Evolutionary conservation across 2,888 invertebrate species (phyloP).

Genomic region (Cloeon dipterum): DNA sequence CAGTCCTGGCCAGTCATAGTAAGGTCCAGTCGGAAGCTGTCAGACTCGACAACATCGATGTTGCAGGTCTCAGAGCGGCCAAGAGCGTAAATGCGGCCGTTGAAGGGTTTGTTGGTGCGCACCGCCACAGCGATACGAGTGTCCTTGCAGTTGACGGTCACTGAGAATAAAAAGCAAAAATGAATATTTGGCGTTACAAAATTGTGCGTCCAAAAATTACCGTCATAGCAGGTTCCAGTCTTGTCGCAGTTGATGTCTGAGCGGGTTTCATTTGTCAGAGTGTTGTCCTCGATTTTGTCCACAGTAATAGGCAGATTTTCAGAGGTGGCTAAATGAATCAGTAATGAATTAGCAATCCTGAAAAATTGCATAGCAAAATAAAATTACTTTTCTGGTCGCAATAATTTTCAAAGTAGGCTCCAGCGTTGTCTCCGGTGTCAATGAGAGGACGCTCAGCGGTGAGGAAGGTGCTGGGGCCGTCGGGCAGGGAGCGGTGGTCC

Average conservation of each 20-base stretch:
- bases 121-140: slow-evolving; percentile 84
- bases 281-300: slow-evolving; percentile 53
- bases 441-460: slow-evolving; percentile 76
- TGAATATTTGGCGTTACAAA: background rate
- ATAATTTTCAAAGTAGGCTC: slow-evolving; percentile 72
- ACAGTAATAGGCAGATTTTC: slow-evolving; percentile 48
- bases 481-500: slow-evolving; percentile 77
- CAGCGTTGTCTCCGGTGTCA: slow-evolving; percentile 75
- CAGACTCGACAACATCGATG: slow-evolving; percentile 79
- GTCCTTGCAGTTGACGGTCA: slow-evolving; percentile 84
- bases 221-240: slow-evolving; percentile 86
- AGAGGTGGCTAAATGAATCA: slow-evolving; percentile 8
- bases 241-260: slow-evolving; percentile 78
- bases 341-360: no score
- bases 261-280: slow-evolving; percentile 46
- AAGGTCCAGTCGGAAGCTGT: slow-evolving; percentile 73
- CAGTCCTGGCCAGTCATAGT: slow-evolving; percentile 89
- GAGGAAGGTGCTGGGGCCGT: slow-evolving; percentile 75
- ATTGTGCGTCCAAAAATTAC: slow-evolving; percentile 27
- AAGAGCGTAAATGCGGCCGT: slow-evolving; percentile 80
- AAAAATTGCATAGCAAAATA: no score
- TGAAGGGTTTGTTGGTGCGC: slow-evolving; percentile 81
- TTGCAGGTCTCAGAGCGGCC: slow-evolving; percentile 89
- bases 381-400: slow-evolving; percentile 43
- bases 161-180: slow-evolving; percentile 24